Evolutionary conservation across 2,113 vertebrate species (phyloP), one percentile per base, ranked within the genome.

Genomic region (Catharus fuscescens): DNA sequence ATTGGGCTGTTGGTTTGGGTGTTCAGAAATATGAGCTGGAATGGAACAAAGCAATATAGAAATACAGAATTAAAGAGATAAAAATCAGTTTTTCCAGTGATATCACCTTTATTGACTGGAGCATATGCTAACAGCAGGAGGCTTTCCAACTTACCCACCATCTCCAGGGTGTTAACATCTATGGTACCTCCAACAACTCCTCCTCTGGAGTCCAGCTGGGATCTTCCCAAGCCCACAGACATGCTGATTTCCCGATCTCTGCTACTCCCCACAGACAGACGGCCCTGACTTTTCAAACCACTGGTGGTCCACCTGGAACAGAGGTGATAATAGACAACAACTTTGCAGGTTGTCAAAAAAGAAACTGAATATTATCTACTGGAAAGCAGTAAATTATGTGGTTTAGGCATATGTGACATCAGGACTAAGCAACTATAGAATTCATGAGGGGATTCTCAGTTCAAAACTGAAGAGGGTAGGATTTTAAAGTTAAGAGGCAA

Each of bases 101-200:
- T 59, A 53, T 7, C 52, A 45, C 29, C 34, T 26, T 83, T 42
- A 42, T 4, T 53, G 12, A 65, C n/a, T 48, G 28, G 24, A 76
- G 28, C 21, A 42, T 8, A 26, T 26, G 38, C 6, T 34, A 69
- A 31, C 5, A 71, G 12, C n/a, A 79, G 31, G 21, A 50, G 80
- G 62, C 17, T 88, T 94, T 96, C 70, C 77, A 95, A 98, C 99
- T 98, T 98, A 99, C 99, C 99, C 94, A 99, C 99, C 99, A 99
- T 99, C 98, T 99, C 99, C 97, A 99, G 97, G 80, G 99, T 99
- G 95, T 99, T 99, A 72, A 99, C 99, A 86, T 99, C 99, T 73
- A 99, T 99, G 94, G 99, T 99, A 82, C 99, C 99, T 34, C 99
- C 99, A 97, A 99, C 99, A 81, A 99, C 99, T 25, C 99, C 99